A percentile compares a stretch with the other conserved stretches of the same genome.
Evolutionary conservation across 2,888 invertebrate genomes (phyloP).

Genomic region (Horisme vitalbata): DNA sequence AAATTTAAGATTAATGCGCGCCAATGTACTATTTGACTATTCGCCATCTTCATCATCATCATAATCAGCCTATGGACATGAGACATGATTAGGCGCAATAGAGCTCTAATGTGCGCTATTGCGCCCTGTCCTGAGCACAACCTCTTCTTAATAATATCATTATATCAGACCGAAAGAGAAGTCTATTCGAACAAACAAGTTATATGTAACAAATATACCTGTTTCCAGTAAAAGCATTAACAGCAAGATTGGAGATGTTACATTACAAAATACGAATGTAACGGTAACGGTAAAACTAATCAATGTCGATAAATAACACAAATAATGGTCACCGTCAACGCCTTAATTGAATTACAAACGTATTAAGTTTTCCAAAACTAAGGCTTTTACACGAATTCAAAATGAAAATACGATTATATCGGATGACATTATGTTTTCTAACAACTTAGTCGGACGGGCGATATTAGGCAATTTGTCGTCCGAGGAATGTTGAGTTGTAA

Average conservation of each 20-base stretch:
- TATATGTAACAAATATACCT: background rate
- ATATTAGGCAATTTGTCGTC: constrained; percentile 1
- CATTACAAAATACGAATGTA: background rate
- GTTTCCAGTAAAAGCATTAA: background rate
- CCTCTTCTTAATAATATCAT: too few relatives aligned
- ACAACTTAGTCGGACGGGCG: constrained; percentile 16
- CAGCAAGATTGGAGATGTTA: background rate
- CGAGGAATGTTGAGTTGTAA: too few relatives aligned
- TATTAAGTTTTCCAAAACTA: constrained; percentile 41
- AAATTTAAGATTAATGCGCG: too few relatives aligned
- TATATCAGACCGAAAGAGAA: too few relatives aligned
- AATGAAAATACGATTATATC: constrained; percentile 17
- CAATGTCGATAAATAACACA: constrained; percentile 37
- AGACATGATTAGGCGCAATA: too few relatives aligned
- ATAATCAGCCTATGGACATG: too few relatives aligned
- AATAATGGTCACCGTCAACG: constrained; percentile 30
- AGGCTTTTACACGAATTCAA: constrained; percentile 34
- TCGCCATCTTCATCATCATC: too few relatives aligned
- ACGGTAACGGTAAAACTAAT: constrained; percentile 31
- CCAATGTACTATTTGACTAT: too few relatives aligned
- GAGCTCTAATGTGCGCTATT: too few relatives aligned
- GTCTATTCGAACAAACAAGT: too few relatives aligned
- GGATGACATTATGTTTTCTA: constrained; percentile 26
- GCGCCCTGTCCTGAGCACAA: too few relatives aligned
- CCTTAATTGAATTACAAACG: constrained; percentile 34